Percentiles rank a stretch among this genome's conserved stretches.
Conservation (phyloP, 2,888 invertebrate genomes). For the Melanostoma scalare region DNA sequence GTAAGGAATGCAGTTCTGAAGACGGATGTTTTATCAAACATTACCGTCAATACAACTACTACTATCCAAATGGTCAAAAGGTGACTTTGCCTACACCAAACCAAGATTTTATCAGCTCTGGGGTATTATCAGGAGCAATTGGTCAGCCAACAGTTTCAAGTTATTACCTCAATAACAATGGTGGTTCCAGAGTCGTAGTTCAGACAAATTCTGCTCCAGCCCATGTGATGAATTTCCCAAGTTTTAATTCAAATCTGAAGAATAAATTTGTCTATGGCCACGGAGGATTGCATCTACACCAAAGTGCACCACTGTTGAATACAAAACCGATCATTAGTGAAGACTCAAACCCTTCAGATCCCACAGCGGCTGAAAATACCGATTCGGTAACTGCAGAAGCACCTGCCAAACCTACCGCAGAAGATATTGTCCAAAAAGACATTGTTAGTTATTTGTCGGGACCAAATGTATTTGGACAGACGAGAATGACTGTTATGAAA, state of each 20-base stretch:
- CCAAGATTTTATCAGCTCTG: neutral
- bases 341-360: neutral
- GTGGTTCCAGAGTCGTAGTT: neutral
- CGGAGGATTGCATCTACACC: neutral
- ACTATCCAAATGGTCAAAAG: slow-evolving; percentile 32
- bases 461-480: slow-evolving; percentile 6
- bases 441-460: slow-evolving; percentile 4
- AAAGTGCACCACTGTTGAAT: neutral
- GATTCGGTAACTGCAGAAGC: neutral
- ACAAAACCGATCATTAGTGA: neutral
- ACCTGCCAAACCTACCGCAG: neutral
- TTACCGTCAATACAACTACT: slow-evolving; percentile 56
- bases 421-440: neutral
- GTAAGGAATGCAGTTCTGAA: neutral
- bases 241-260: neutral
- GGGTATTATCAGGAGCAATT: neutral
- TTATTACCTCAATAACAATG: neutral
- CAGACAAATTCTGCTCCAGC: neutral
- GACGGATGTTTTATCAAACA: slow-evolving; percentile 29
- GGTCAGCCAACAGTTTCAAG: neutral
- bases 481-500: neutral
- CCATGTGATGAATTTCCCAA: neutral
- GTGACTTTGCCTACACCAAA: neutral
- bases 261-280: neutral
- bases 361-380: neutral